A percentile compares a stretch with the other conserved stretches of the same genome.
Evolutionary conservation across 2,888 invertebrate genomes (phyloP).

Genomic region (Pseudococcus longispinus): DNA sequence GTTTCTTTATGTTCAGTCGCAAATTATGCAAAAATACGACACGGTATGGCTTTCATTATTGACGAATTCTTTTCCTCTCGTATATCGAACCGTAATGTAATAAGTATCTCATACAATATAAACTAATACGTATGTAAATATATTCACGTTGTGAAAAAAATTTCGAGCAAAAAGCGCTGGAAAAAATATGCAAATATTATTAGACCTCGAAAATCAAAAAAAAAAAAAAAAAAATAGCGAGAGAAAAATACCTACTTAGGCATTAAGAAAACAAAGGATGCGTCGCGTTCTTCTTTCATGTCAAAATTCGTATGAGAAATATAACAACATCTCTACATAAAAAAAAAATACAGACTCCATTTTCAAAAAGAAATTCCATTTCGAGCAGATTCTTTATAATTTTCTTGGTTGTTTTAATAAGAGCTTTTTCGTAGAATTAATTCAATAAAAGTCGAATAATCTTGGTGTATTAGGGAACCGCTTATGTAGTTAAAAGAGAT

Average conservation of each 20-base stretch:
- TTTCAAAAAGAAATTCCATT: neutral
- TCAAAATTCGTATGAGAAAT: neutral
- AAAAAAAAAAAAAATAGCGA: neutral
- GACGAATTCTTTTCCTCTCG: neutral
- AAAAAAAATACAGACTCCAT: neutral
- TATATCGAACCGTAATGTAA: neutral
- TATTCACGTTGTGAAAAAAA: neutral
- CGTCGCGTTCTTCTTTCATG: neutral
- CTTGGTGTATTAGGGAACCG: neutral
- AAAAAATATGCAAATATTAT: neutral
- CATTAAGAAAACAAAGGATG: neutral
- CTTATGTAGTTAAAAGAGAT: neutral
- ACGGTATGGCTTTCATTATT: neutral
- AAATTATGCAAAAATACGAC: neutral
- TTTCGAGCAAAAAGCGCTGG: neutral
- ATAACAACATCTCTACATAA: neutral
- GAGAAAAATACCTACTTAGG: neutral
- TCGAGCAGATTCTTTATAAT: neutral
- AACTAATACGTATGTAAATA: neutral
- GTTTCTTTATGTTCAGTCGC: neutral
- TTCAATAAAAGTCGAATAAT: neutral
- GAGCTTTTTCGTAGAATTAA: neutral
- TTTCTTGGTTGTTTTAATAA: neutral
- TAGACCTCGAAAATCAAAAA: neutral
- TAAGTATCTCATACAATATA: neutral